Base-by-base conservation (phyloP, 1,140 invertebrate species). In the Neotoxoptera formosana region DNA sequence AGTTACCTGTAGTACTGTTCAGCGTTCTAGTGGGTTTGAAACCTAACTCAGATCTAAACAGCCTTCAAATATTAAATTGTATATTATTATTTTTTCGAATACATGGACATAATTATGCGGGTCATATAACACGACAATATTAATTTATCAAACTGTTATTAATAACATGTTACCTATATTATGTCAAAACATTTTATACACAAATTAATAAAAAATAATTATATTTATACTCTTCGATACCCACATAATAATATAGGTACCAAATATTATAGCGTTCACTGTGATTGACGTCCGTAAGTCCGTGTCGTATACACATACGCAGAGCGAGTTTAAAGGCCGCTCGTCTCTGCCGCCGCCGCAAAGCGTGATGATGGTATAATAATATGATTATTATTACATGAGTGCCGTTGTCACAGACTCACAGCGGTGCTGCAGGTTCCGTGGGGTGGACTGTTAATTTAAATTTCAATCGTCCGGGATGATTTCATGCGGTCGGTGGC, bases 301-400 rank as follows among this genome's bases (percentile, higher is more conserved):
- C n/a, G 30, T 76, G 7, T 4, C 60, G 60, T 34, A n/a, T n/a
- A n/a, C n/a, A 20, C 30, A 34, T 30, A n/a, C n/a, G 30, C 14
- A 76, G 41, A 76, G n/a, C n/a, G 60, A 76, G 60, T 76, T 76
- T 76, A 76, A 76, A 76, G 3, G 60, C 60, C 60, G 41, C 41
- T 1, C 41, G 60, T 76, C 14, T 76, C 60, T 14, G n/a, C 30
- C 60, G 60, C 30, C 60, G 60, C 60, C 60, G 60, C 60, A 76
- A 30, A 67, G 60, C n/a, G n/a, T n/a, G n/a, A n/a, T 76, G 30
- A 34, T 76, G 60, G 60, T 76, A 76, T 76, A 76, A n/a, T n/a
- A 76, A 76, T 76, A 76, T 76, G 60, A n/a, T 76, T 76, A 76
- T 76, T 76, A 76, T 76, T n/a, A 76, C 60, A 76, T 30, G 60